Conservation (phyloP, 2,113 vertebrate genomes). For the Zapus hudsonius region DNA sequence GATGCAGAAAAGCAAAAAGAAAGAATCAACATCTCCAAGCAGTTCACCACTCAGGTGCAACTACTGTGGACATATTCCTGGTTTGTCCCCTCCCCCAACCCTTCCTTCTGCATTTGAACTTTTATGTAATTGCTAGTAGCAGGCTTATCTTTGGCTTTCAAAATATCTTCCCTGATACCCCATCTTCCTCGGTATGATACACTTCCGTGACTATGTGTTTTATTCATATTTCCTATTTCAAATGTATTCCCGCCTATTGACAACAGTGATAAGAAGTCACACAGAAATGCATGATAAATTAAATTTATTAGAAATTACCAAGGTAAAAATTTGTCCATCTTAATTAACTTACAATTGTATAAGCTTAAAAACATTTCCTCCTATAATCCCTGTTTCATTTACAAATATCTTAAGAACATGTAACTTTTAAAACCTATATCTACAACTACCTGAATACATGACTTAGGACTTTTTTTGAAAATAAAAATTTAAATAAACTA, state of each 20-base stretch:
- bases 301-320: not conserved
- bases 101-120: not conserved
- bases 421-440: constrained; percentile 4
- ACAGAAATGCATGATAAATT: not conserved
- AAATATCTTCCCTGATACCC: not conserved
- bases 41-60: not conserved
- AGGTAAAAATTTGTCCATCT: constrained; percentile 4
- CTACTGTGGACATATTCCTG: not conserved
- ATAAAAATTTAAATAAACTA: not conserved
- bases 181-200: not conserved
- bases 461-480: constrained; percentile 21
- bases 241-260: not conserved
- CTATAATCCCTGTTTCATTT: not conserved
- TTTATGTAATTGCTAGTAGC: not conserved
- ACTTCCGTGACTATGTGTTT: not conserved
- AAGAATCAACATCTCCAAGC: not conserved
- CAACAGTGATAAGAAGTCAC: not conserved
- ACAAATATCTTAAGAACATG: constrained; percentile 8
- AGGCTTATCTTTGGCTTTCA: not conserved
- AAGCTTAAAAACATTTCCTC: constrained; percentile 4
- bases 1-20: not conserved
- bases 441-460: not conserved
- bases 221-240: not conserved
- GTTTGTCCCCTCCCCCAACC: not conserved
- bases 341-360: not conserved